phyloP scores from a whole-genome alignment of 2,888 invertebrate species.

The Agrochola lota region DNA sequence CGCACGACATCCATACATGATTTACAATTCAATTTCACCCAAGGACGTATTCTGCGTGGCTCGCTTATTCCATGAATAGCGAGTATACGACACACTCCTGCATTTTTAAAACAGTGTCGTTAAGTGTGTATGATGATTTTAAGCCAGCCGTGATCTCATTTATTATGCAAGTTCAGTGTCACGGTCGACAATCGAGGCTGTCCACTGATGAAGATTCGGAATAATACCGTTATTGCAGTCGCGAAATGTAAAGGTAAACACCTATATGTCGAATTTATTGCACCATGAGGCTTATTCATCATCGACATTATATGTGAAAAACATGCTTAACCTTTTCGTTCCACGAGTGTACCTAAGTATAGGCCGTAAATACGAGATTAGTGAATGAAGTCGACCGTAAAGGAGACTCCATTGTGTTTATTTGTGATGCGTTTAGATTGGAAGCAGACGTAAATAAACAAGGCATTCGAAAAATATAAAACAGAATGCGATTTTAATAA shows the following conservation, averaged over 20 bases:
- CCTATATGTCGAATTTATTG: neutral
- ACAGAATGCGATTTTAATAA: slow-evolving; percentile 31
- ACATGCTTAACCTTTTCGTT: neutral
- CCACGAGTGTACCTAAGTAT: neutral
- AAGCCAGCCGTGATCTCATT: slow-evolving; percentile 68
- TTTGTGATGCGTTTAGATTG: slow-evolving; percentile 10
- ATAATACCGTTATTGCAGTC: slow-evolving; percentile 28
- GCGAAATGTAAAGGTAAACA: neutral
- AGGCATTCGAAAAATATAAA: slow-evolving; percentile 20
- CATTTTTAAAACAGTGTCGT: slow-evolving; percentile 55
- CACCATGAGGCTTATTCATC: too few species aligned
- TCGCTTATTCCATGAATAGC: slow-evolving; percentile 56
- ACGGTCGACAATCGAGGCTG: slow-evolving; percentile 59
- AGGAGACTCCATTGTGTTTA: slow-evolving; percentile 26
- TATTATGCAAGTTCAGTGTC: slow-evolving; percentile 71
- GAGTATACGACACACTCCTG: slow-evolving; percentile 30
- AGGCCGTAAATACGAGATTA: slow-evolving; percentile 22
- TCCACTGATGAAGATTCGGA: slow-evolving; percentile 38
- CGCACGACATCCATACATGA: slow-evolving; percentile 29
- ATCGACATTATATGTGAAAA: neutral
- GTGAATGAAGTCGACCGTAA: slow-evolving; percentile 46
- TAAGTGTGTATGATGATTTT: slow-evolving; percentile 42
- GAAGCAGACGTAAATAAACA: slow-evolving; percentile 38
- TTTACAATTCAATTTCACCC: slow-evolving; percentile 47
- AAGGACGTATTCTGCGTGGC: slow-evolving; percentile 38